Percentiles rank a stretch among this genome's conserved stretches.
These are phyloP conservation scores for Antedon mediterranea DNA, from an alignment of 53 echinoderm and acorn worm genomes.

Conservation along the genomic window DNA sequence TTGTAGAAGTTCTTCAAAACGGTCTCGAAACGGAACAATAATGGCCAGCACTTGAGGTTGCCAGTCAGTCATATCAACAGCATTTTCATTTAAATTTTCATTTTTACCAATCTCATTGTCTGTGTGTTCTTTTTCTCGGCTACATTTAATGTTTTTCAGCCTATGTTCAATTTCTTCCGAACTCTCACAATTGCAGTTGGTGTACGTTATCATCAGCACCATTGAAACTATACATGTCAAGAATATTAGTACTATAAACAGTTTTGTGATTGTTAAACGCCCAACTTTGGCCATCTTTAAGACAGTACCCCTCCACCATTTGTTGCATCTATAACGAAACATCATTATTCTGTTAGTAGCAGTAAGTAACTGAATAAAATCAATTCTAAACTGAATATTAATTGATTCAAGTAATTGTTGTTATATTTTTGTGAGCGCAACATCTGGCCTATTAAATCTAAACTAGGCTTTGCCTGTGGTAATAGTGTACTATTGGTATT, in stretches of 20 bases:
- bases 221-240: neutral
- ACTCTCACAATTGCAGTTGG: neutral
- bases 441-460: too few species aligned
- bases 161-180: neutral
- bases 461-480: too few species aligned
- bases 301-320: neutral
- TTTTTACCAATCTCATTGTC: neutral
- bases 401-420: too few species aligned
- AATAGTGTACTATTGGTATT: too few species aligned
- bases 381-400: too few species aligned
- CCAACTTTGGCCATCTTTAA: neutral
- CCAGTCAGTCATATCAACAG: conserved; percentile 39
- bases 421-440: too few species aligned
- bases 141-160: neutral
- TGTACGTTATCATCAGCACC: neutral
- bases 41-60: conserved; percentile 78
- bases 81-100: neutral
- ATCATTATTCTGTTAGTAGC: too few species aligned
- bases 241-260: neutral
- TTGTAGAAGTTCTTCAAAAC: conserved; percentile 96
- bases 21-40: conserved; percentile 68
- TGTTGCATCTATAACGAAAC: too few species aligned
- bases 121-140: neutral
- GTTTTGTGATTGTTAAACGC: neutral
- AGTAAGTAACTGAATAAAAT: too few species aligned